Evolutionary conservation across 2,888 invertebrate species (phyloP), one percentile per base, ranked within the genome.

Genomic region (Lasius platythorax): DNA sequence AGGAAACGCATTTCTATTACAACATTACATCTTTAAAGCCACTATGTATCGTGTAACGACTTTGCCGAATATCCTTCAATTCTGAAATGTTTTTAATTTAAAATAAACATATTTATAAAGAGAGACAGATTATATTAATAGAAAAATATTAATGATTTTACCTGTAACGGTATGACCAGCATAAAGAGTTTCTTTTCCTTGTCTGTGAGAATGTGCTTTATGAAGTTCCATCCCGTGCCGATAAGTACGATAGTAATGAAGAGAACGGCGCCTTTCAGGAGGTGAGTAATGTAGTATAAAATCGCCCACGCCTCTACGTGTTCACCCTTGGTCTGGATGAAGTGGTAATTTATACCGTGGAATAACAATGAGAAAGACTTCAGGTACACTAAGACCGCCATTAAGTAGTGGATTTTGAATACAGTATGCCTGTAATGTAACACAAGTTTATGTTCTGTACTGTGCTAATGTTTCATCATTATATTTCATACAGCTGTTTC

Each of bases 181-280:
- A 99, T 98, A 95, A 99, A 99, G 28, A 99, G 96, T 94, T 98
- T 98, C 95, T 99, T 99, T 94, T 99, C 99, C 88, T 98, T 97
- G 91, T 99, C 99, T 0, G 99, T 98, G 37, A 99, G 96, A 89
- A 99, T 98, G 95, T 99, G 99, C 94, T 99, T 99, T 91, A 99
- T 99, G 94, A 99, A 99, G 58, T 99, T 99, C 99, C 99, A 99
- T 0, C 99, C 99, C 8, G 99, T 99, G 68, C 99, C 99, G 90
- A 99, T 98, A 15, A 99, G 96, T 15, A 99, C 98, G 89, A 99
- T 98, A 0, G 99, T 99, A 84, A 99, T 98, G 94, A 99, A 99
- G 74, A 99, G 95, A 66, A 99, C 97, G 0, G 99, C 98, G 15
- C 98, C 98, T 95, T 98, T 98, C 83, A 99, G 95, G 97, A 99